These are phyloP conservation scores for Oplegnathus fasciatus DNA, from an alignment of 2,113 vertebrate genomes.

Conservation along the genomic window DNA sequence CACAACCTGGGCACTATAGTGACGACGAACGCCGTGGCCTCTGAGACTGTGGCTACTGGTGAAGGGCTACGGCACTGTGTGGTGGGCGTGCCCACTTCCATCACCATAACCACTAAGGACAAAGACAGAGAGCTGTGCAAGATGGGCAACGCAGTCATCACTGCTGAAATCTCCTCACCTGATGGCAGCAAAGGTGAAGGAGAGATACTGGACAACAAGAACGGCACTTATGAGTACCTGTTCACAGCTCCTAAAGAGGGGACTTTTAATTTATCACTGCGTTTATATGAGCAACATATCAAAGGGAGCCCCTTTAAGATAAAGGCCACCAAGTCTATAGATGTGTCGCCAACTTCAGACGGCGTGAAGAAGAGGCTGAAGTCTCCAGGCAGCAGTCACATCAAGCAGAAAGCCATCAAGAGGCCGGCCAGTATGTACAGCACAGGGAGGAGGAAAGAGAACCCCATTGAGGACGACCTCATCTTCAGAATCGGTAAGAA, in stretches of 20 bases:
- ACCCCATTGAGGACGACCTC: conserved; percentile 95
- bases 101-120: conserved; percentile 96
- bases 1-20: conserved; percentile 95
- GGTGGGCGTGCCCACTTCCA: conserved; percentile 90
- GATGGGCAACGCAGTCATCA: conserved; percentile 93
- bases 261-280: conserved; percentile 90
- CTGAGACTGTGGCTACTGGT: conserved; percentile 94
- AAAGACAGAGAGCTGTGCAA: conserved; percentile 95
- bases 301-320: conserved; percentile 96
- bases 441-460: conserved; percentile 95
- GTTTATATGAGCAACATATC: conserved; percentile 95
- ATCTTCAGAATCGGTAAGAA: conserved; percentile 94
- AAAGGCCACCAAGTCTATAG: conserved; percentile 90
- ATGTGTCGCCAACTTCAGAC: conserved; percentile 90
- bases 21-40: conserved; percentile 94
- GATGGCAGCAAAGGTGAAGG: conserved; percentile 91
- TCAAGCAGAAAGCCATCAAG: conserved; percentile 95
- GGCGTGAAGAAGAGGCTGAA: conserved; percentile 93
- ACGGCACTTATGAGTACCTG: conserved; percentile 96
- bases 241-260: conserved; percentile 94
- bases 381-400: conserved; percentile 91
- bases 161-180: conserved; percentile 90
- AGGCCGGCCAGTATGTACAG: conserved; percentile 97
- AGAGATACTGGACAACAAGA: conserved; percentile 96
- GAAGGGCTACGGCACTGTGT: conserved; percentile 94